Conservation (phyloP, 1,140 invertebrate genomes). For the Panulirus ornatus region DNA sequence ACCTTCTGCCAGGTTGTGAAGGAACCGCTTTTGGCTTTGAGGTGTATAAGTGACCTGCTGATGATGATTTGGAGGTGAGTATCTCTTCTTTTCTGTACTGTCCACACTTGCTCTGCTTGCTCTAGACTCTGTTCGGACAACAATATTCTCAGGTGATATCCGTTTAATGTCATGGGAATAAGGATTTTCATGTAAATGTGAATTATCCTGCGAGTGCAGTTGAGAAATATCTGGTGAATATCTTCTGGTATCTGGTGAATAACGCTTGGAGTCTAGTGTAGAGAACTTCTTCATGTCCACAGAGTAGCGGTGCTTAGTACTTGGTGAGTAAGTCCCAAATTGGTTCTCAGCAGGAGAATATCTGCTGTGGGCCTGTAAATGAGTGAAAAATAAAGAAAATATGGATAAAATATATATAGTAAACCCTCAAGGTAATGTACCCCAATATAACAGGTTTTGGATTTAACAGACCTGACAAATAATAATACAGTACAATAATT, state of each 20-base stretch:
- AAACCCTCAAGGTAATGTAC: no score
- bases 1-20: conserved; percentile 74
- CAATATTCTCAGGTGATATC: conserved; percentile 64
- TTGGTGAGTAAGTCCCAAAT: conserved; percentile 74
- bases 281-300: conserved; percentile 71
- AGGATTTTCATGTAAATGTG: conserved; percentile 37
- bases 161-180: conserved; percentile 30
- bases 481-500: no score
- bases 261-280: conserved; percentile 65
- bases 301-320: conserved; percentile 69
- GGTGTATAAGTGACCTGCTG: conserved; percentile 65
- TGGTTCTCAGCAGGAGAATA: conserved; percentile 73
- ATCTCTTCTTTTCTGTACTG: conserved; percentile 63
- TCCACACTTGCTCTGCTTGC: conserved; percentile 68
- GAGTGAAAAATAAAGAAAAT: no score
- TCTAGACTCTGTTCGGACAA: conserved; percentile 64
- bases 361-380: conserved; percentile 47
- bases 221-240: conserved; percentile 59
- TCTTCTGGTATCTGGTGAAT: conserved; percentile 70
- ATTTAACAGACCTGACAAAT: no score
- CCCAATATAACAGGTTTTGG: no score
- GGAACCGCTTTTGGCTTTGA: conserved; percentile 70
- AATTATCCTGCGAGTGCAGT: conserved; percentile 15
- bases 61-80: conserved; percentile 53
- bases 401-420: background rate